Percentiles rank a stretch among this genome's conserved stretches.
phyloP scores from a whole-genome alignment of 2,888 invertebrate genomes.

The Leptinotarsa rubiginosa region DNA sequence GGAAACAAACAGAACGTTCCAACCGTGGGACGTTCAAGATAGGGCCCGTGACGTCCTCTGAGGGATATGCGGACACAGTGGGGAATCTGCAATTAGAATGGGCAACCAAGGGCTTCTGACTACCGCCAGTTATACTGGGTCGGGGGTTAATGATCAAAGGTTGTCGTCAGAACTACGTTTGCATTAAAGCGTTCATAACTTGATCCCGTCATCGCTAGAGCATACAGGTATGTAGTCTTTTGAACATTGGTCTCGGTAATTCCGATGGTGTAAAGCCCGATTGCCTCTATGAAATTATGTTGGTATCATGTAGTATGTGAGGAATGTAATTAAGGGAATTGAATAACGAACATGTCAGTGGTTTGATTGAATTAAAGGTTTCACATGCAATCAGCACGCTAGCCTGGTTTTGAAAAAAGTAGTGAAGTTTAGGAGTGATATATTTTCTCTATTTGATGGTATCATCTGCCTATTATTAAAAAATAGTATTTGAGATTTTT shows the following conservation, averaged over 20 bases:
- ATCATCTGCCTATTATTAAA: not conserved
- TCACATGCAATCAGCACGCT: no score
- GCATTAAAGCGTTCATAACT: conserved; percentile 39
- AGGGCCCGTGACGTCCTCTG: conserved; percentile 24
- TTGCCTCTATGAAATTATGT: not conserved
- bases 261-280: not conserved
- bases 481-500: no score
- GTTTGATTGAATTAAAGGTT: not conserved
- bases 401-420: no score
- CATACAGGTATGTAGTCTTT: conserved; percentile 23
- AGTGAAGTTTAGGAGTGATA: not conserved
- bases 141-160: conserved; percentile 43
- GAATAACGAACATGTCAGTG: not conserved
- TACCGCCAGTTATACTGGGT: conserved; percentile 23
- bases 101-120: conserved; percentile 34
- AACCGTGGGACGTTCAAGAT: conserved; percentile 35
- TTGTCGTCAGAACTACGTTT: conserved; percentile 41
- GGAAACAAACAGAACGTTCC: conserved; percentile 36
- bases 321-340: not conserved
- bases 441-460: not conserved
- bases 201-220: conserved; percentile 35
- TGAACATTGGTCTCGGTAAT: not conserved
- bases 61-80: conserved; percentile 24
- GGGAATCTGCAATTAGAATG: conserved; percentile 39
- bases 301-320: not conserved